phyloP scores from a whole-genome alignment of 2,113 vertebrate genomes.

The Gracilinanus agilis region DNA sequence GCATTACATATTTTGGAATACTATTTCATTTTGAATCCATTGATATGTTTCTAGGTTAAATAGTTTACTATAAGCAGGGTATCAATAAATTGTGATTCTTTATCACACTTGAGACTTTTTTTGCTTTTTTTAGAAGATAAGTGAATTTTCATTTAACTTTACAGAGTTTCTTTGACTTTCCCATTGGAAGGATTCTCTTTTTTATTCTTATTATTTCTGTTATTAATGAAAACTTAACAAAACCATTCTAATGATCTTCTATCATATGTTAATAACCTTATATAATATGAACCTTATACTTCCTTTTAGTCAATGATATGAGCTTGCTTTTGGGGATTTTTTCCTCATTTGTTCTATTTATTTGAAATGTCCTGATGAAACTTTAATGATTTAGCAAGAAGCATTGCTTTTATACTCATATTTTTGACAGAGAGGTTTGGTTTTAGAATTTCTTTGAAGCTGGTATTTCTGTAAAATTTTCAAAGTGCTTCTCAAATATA shows the following conservation, averaged over 20 bases:
- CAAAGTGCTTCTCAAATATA: neutral
- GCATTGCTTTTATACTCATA: neutral
- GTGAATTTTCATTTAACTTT: neutral
- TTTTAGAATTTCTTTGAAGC: neutral
- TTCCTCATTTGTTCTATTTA: neutral
- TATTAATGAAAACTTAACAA: neutral
- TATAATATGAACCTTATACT: neutral
- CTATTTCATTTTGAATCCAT: neutral
- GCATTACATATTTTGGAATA: neutral
- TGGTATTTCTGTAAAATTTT: neutral
- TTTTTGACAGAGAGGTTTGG: neutral
- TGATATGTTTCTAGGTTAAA: neutral
- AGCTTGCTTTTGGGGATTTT: neutral
- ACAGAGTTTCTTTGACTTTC: neutral
- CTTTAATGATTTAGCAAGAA: neutral
- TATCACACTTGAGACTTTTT: neutral
- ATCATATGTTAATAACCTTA: neutral
- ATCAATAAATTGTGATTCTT: neutral
- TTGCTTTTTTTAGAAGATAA: neutral
- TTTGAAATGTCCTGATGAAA: neutral
- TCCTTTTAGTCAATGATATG: neutral
- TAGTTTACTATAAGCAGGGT: neutral
- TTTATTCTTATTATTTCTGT: neutral
- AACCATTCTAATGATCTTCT: neutral
- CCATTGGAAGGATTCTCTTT: neutral